Evolutionary conservation across 2,888 invertebrate genomes (phyloP), one percentile per base, ranked within the genome.

Genomic region (Craniophora ligustri): DNA sequence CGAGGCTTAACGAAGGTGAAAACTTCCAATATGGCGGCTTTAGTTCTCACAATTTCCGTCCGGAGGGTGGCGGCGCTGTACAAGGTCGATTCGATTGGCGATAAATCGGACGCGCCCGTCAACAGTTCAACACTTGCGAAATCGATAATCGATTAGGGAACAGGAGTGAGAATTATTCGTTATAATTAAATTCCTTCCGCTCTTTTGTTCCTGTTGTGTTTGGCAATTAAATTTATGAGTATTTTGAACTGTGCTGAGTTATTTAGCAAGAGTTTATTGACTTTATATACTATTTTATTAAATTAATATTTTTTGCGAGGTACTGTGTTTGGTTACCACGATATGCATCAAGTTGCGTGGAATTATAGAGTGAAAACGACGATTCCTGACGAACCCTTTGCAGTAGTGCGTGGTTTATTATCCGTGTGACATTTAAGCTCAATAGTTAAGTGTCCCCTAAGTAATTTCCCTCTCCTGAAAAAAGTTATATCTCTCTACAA

Each of bases 1-100:
- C 70, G 56, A 63, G 65, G 72, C 73, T 59, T 53, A 75, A 74
- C 77, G 84, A 85, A 84, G 84, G 89, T 87, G 89, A 89, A 90
- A 90, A 87, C 63, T 57, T 72, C 16, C 44, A 62, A 63, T 19
- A 53, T 62, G 31, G 18, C 11, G 34, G 14, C 36, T 39, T 58
- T 77, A 76, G 75, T 79, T 76, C 72, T 38, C 30, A 30, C 14
- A 40, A 35, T 34, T 15, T 14, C 51, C 72, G 30, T 13, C 50
- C 73, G 32, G 16, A 6, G 64, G 70, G 75, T 76, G 77, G 75
- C 75, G 77, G 75, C 75, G 80, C 67, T 75, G 32, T 60, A 15
- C 86, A 88, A 89, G 87, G 88, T 81, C 81, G 73, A 42, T 53
- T 73, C 75, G 63, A 66, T 67, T 67, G 70, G 58, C 67, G 76